These are phyloP conservation scores for Pelochelys cantorii DNA, from an alignment of 2,797 vertebrate genomes.

Conservation along the genomic window DNA sequence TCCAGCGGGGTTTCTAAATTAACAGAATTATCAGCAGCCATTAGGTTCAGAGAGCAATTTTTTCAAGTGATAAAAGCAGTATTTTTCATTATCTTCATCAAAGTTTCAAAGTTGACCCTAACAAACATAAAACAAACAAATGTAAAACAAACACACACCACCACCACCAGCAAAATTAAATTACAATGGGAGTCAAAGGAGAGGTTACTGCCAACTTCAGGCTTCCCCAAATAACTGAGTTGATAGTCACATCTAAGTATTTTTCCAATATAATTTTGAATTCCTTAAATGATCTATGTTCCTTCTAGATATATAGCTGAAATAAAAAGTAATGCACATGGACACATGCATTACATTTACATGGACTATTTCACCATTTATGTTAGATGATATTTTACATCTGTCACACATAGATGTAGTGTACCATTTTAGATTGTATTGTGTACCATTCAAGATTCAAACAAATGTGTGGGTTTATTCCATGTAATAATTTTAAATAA, in stretches of 20 bases:
- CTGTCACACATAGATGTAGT: neutral
- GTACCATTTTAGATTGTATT: neutral
- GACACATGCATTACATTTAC: neutral
- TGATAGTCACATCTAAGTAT: neutral
- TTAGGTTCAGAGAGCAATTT: neutral
- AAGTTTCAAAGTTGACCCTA: rapidly evolving
- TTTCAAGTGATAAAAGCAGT: neutral
- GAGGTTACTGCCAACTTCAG: rapidly evolving
- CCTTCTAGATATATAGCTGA: neutral
- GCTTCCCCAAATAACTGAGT: neutral
- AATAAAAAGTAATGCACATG: neutral
- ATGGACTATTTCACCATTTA: neutral
- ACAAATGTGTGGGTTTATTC: neutral
- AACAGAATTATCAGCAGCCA: constrained; percentile 29
- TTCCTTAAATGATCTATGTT: neutral
- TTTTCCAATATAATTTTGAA: neutral
- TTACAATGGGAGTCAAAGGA: neutral
- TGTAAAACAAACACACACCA: neutral
- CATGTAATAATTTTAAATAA: neutral
- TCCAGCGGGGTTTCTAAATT: no score
- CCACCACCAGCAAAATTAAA: neutral
- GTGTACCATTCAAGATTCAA: neutral
- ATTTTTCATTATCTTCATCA: neutral
- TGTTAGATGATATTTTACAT: neutral
- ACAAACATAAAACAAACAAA: neutral